Evolutionary conservation across 2,888 invertebrate species (phyloP), one percentile per base, ranked within the genome.

Genomic region (Synergus japonicus): DNA sequence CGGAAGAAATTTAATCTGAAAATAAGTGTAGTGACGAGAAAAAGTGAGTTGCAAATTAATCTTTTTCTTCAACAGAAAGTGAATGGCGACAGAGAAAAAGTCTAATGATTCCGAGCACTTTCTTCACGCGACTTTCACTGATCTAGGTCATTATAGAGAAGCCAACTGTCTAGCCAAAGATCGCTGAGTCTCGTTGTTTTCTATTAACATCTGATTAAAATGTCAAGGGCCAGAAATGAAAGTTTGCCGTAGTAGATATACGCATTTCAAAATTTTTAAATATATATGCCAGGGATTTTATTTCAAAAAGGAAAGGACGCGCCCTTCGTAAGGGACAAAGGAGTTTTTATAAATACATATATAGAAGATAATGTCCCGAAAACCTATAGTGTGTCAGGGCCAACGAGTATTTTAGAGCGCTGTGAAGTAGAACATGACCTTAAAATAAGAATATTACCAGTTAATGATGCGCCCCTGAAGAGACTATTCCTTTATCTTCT

Each of bases 371-470:
- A 73, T 37, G 37, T 73, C 22, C 73, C 73, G n/a, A 73, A 73
- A 73, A 73, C 73, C 73, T 73, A 73, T 73, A 54, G 37, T 37
- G 54, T 73, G 73, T 73, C 73, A 73, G 49, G 73, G 73, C 54
- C 54, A 73, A 73, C 73, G 37, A 54, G 54, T 73, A 73, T 73
- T 73, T 73, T 73, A 54, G 54, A 73, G 4, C 29, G 37, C 9
- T 73, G 73, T n/a, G 10, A 73, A 73, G 73, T 73, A 54, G 73
- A 54, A n/a, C 73, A 54, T 73, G 73, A 73, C 73, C 73, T 73
- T 73, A 73, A 73, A 73, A 73, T 73, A 67, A 67, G 67, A 22
- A 67, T 67, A 73, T 73, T 73, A 73, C 73, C 54, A n/a, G 73
- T 54, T 73, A 73, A 73, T 73, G 73, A 73, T 54, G 41, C 49